phyloP scores from a whole-genome alignment of 2,113 vertebrate genomes.

The Zosterops hypoxanthus region DNA sequence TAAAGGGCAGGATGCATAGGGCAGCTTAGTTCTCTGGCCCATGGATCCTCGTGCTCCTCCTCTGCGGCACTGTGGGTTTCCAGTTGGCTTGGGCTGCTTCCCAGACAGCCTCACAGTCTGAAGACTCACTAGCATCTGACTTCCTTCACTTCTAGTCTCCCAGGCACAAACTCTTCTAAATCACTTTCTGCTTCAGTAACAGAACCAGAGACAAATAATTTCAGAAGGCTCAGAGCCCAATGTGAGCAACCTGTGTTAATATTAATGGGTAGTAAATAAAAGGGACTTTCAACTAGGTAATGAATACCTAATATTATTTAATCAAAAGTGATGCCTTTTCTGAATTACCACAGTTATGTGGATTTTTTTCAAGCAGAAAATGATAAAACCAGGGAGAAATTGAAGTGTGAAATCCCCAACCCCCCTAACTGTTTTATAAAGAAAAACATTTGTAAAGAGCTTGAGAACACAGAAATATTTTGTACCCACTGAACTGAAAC shows the following conservation, averaged over 20 bases:
- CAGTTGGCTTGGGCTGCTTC: background rate
- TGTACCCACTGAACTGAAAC: background rate
- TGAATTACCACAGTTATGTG: background rate
- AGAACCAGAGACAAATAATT: background rate
- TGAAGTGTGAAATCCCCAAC: background rate
- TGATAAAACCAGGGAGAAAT: background rate
- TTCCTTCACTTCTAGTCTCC: background rate
- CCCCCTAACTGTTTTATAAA: background rate
- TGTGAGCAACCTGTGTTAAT: background rate
- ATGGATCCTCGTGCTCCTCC: background rate
- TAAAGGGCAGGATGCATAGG: background rate
- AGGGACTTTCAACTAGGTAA: background rate
- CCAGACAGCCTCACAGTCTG: background rate
- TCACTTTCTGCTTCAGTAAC: background rate
- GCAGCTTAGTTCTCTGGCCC: background rate
- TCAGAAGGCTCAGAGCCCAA: background rate
- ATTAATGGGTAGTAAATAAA: background rate
- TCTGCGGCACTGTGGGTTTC: background rate
- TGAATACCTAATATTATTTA: background rate
- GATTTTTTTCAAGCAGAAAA: background rate
- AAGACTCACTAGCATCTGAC: background rate
- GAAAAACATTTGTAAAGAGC: background rate
- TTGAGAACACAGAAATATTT: background rate
- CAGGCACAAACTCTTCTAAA: background rate
- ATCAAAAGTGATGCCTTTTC: background rate